Percentiles rank a stretch among this genome's conserved stretches.
These are phyloP conservation scores for Entomobrya proxima DNA, from an alignment of 2,888 invertebrate genomes.

Conservation along the genomic window DNA sequence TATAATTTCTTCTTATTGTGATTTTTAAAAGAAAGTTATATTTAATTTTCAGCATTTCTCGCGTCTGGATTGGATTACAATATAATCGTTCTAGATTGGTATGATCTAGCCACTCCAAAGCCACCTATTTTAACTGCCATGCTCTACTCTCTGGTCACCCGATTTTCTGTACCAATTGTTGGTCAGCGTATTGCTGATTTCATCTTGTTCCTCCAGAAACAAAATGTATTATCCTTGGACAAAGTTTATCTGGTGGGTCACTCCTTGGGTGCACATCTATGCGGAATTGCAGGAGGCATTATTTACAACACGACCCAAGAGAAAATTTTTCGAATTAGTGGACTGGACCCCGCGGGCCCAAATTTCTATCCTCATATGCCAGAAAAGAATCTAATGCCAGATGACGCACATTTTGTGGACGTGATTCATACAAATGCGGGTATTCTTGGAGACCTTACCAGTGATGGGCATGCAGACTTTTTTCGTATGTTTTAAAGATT, in stretches of 20 bases:
- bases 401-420: conserved; percentile 1
- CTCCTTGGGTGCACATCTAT: not conserved
- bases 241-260: not conserved
- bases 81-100: too few species aligned
- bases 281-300: not conserved
- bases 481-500: not conserved
- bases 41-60: too few species aligned
- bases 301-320: not conserved
- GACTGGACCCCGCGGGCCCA: conserved; percentile 13
- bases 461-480: conserved; percentile 11
- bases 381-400: not conserved
- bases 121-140: too few species aligned
- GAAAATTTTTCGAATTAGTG: conserved; percentile 2
- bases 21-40: too few species aligned
- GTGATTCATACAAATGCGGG: not conserved
- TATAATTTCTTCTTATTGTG: too few species aligned
- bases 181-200: not conserved
- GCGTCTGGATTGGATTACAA: too few species aligned
- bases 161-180: not conserved
- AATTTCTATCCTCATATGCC: not conserved
- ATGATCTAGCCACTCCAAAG: too few species aligned
- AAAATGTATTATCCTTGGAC: not conserved
- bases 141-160: not conserved
- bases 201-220: not conserved
- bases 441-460: not conserved